A percentile compares a stretch with the other conserved stretches of the same genome.
phyloP scores from a whole-genome alignment of 2,888 invertebrate species.

The Cryptus armator region DNA sequence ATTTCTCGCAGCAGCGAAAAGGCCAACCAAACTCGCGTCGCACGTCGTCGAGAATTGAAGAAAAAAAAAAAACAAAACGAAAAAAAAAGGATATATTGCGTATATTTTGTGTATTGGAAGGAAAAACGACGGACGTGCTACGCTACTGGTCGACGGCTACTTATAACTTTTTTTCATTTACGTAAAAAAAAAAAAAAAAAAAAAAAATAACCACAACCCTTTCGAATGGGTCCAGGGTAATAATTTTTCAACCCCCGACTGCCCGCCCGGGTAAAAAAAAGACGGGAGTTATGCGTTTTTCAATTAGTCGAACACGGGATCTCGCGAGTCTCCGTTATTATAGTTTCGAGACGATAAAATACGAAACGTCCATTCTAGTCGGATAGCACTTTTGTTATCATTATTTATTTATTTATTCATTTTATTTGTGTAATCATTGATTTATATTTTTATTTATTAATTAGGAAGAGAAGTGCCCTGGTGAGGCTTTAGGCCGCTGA shows the following conservation, averaged over 20 bases:
- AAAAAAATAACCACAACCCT: conserved; percentile 18
- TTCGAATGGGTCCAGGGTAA: conserved; percentile 60
- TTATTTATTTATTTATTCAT: conserved; percentile 15
- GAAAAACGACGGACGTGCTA: conserved; percentile 40
- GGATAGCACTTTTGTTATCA: conserved; percentile 40
- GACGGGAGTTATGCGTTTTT: not conserved
- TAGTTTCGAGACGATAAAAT: conserved; percentile 54
- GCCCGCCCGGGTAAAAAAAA: too few species aligned
- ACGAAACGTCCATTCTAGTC: conserved; percentile 64
- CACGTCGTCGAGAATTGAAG: conserved; percentile 42
- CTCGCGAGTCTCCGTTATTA: conserved; percentile 28
- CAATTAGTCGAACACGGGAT: conserved; percentile 36
- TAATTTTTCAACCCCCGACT: conserved; percentile 32
- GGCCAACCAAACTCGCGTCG: conserved; percentile 8
- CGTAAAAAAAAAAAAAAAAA: conserved; percentile 21
- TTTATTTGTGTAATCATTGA: conserved; percentile 5
- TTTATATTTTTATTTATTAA: not conserved
- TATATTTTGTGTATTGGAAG: conserved; percentile 60
- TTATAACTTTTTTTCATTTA: not conserved
- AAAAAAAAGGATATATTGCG: conserved; percentile 47
- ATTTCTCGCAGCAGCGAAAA: conserved; percentile 22
- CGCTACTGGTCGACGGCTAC: conserved; percentile 19
- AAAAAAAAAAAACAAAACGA: conserved; percentile 22
- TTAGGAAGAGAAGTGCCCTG: conserved; percentile 22
- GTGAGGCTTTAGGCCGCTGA: conserved; percentile 38